These are phyloP conservation scores for Sinopyrophorus schimmeli DNA, from an alignment of 2,888 invertebrate species.

Conservation along the genomic window DNA sequence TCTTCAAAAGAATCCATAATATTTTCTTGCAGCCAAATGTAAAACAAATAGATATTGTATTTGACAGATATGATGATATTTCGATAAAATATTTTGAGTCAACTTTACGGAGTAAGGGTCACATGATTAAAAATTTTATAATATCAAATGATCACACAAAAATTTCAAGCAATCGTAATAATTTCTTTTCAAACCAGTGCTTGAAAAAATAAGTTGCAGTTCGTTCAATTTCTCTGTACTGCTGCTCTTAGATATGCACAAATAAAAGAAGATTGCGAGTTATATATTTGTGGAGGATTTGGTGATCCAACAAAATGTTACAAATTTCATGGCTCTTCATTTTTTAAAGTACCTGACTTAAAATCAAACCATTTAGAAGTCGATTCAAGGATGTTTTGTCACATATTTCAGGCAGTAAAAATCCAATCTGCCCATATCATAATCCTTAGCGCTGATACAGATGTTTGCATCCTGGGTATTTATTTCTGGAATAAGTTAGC, in stretches of 20 bases:
- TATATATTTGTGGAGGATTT: constrained; percentile 27
- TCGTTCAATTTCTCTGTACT: constrained; percentile 35
- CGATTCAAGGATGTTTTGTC: constrained; percentile 34
- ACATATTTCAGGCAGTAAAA: constrained; percentile 38
- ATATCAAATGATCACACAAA: constrained; percentile 33
- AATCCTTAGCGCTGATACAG: constrained; percentile 38
- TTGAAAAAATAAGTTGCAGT: constrained; percentile 36
- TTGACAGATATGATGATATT: constrained; percentile 27
- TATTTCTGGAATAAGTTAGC: constrained; percentile 37
- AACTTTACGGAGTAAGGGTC: constrained; percentile 37
- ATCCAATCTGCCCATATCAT: constrained; percentile 33
- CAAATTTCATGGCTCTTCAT: constrained; percentile 29
- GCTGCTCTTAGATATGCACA: constrained; percentile 23
- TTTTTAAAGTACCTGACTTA: constrained; percentile 37
- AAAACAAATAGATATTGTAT: constrained; percentile 14
- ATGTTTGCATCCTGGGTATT: constrained; percentile 36
- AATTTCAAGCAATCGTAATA: constrained; percentile 33
- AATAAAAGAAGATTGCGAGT: constrained; percentile 28
- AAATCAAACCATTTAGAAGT: constrained; percentile 38
- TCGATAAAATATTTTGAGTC: constrained; percentile 31
- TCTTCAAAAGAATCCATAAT: constrained; percentile 6
- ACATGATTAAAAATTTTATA: constrained; percentile 34
- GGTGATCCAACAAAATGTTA: constrained; percentile 29
- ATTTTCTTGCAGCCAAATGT: constrained; percentile 9
- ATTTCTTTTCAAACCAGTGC: constrained; percentile 31